Evolutionary conservation across 2,797 vertebrate species (phyloP), one percentile per base, ranked within the genome.

Genomic region (Naso thynnoides): DNA sequence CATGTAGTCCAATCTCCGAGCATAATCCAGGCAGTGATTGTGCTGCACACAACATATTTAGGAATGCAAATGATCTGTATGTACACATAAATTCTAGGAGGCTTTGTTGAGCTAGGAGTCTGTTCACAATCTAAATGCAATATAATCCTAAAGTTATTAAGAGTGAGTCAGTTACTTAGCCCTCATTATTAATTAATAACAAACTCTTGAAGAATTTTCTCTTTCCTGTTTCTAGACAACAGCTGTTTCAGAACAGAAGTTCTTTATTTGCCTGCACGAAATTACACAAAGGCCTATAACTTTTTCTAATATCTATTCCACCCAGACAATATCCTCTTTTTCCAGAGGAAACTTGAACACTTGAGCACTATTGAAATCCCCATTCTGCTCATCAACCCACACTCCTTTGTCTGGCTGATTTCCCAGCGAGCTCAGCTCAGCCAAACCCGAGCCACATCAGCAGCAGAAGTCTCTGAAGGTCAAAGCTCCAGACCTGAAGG

Each of bases 361-460:
- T 76, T 38, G 48, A 70, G 62, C 71, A 68, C 79, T 78, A 76
- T 70, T 66, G 60, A 82, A 79, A 78, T 82, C 73, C 78, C 79
- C 61, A 73, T 82, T 57, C 73, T 77, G 63, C 60, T 84, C 74
- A 59, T 89, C 89, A 55, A 65, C 83, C 84, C 77, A 85, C 85
- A 63, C 57, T 47, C 64, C 47, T 66, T 58, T 33, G 60, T 68
- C 82, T 93, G 86, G 88, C 79, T 78, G 58, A 58, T 81, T 85
- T 91, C 86, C 86, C 80, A 81, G 88, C 36, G 16, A 54, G 38
- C 54, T 57, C 65, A 23, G 60, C 73, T 77, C 61, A 18, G 86
- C 85, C 84, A 86, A 85, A 83, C 76, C 77, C 19, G 56, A 84
- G 86, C 88, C 87, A 83, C 86, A 90, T 89, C 88, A 89, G 77